Base-by-base conservation (phyloP, 1,140 invertebrate genomes). In the Leptinotarsa defecta region DNA sequence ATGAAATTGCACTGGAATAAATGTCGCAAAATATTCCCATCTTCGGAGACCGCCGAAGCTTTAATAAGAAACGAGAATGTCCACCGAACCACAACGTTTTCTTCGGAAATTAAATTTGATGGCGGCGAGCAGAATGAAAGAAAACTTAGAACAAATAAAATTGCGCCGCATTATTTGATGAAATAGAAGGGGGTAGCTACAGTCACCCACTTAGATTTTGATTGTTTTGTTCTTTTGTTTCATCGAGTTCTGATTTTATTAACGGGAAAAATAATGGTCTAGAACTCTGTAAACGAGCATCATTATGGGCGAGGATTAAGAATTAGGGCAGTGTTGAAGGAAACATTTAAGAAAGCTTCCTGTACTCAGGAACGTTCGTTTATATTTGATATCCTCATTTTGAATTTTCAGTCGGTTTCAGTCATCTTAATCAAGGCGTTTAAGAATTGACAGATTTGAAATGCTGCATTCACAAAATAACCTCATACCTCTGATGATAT, bases 1-100 rank as follows among this genome's bases (percentile, higher is more conserved):
- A 57, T 57, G 4, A 57, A 57, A 57, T 57, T 57, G 52, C n/a
- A 57, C 52, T 6, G 52, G 52, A 57, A 57, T 57, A 19, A 57
- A 57, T 57, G 52, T n/a, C 52, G 8, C 52, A 57, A 57, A 57
- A 57, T 57, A 43, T 57, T 19, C 15, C n/a, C 52, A 57, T 57
- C 52, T 57, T 57, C 3, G 3, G 17, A 57, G 52, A 57, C 4
- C 8, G 8, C 34, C 52, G 1, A 19, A 57, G 52, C n/a, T 57
- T 57, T 19, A 57, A 57, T 57, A 57, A 57, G 52, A 57, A 57
- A 57, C 52, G 52, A 57, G 52, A 57, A 57, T 57, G 52, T 57
- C 52, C 52, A 57, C 52, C n/a, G 52, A 57, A 57, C 52, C 52
- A 57, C 52, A 19, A 57, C 52, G n/a, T 57, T 57, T 57, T 19